Percentiles rank a stretch among this genome's conserved stretches.
phyloP scores from a whole-genome alignment of 2,888 invertebrate species.

The Eupithecia abbreviata region DNA sequence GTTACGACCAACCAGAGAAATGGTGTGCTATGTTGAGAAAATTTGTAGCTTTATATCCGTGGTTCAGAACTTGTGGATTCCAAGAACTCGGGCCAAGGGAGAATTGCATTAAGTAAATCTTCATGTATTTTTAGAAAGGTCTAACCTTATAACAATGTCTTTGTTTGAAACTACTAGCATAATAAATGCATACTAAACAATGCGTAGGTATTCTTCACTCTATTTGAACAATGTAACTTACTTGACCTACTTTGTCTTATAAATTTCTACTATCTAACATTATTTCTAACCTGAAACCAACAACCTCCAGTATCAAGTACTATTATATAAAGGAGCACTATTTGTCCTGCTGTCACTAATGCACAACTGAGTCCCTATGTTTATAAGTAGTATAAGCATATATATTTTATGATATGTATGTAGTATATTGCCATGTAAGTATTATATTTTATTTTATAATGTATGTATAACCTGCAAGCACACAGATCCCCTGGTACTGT shows the following conservation, averaged over 20 bases:
- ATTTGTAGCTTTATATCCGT: slow-evolving; percentile 26
- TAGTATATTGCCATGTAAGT: too few relatives aligned
- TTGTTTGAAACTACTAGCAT: background rate
- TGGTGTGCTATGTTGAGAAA: slow-evolving; percentile 30
- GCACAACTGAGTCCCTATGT: too few relatives aligned
- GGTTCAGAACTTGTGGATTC: slow-evolving; percentile 18
- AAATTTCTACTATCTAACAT: background rate
- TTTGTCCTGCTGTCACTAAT: too few relatives aligned
- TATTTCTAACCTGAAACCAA: background rate
- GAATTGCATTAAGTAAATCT: slow-evolving; percentile 5
- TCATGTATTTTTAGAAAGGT: background rate
- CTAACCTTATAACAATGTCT: background rate
- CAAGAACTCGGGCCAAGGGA: background rate
- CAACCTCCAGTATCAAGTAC: background rate
- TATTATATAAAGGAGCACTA: too few relatives aligned
- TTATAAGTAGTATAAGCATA: too few relatives aligned
- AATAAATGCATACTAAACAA: background rate
- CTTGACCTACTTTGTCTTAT: background rate
- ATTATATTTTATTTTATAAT: too few relatives aligned
- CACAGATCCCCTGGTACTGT: too few relatives aligned
- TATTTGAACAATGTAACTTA: background rate
- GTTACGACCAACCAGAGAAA: slow-evolving; percentile 41
- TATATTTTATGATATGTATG: too few relatives aligned
- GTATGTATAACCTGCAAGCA: too few relatives aligned
- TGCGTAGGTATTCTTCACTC: background rate